Evolutionary conservation across 1,140 invertebrate genomes (phyloP).

Genomic region (Drosophila obscura): DNA sequence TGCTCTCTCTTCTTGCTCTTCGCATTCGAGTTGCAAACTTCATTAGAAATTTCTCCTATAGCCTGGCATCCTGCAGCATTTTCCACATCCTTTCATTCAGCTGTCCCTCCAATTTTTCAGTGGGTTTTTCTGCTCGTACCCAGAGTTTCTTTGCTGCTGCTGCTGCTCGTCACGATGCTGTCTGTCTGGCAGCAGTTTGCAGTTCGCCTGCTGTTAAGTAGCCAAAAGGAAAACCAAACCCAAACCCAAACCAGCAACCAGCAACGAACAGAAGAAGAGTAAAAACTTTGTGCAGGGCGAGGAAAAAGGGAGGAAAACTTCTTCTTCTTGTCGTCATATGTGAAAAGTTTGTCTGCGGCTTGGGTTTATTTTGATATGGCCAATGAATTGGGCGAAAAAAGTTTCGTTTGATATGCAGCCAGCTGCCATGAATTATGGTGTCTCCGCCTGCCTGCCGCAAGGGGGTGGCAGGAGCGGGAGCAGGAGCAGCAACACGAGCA

Average conservation of each 20-base stretch:
- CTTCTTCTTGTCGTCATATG: constrained; percentile 81
- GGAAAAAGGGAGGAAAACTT: constrained; percentile 63
- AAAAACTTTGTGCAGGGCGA: not conserved
- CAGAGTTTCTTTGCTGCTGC: constrained; percentile 33
- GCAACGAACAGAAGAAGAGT: constrained; percentile 23
- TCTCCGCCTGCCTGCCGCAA: not conserved
- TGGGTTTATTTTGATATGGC: constrained; percentile 68
- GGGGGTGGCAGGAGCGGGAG: no score
- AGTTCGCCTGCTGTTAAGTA: constrained; percentile 71
- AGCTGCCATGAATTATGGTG: constrained; percentile 52
- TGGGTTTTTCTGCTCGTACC: constrained; percentile 30
- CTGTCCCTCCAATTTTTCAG: constrained; percentile 8
- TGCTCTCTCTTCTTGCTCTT: constrained; percentile 12
- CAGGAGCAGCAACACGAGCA: no score
- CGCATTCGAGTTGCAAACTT: constrained; percentile 70
- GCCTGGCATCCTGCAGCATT: constrained; percentile 51
- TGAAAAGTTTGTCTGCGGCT: constrained; percentile 77
- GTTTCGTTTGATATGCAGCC: constrained; percentile 58
- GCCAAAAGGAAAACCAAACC: constrained; percentile 36
- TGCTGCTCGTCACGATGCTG: constrained; percentile 49
- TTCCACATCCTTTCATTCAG: constrained; percentile 26
- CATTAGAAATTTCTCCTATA: constrained; percentile 75
- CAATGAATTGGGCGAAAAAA: constrained; percentile 66
- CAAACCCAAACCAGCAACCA: no score
- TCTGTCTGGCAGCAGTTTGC: constrained; percentile 30